A percentile compares a stretch with the other conserved stretches of the same genome.
Conservation (phyloP, 2,797 vertebrate species). For the Fringilla coelebs region DNA sequence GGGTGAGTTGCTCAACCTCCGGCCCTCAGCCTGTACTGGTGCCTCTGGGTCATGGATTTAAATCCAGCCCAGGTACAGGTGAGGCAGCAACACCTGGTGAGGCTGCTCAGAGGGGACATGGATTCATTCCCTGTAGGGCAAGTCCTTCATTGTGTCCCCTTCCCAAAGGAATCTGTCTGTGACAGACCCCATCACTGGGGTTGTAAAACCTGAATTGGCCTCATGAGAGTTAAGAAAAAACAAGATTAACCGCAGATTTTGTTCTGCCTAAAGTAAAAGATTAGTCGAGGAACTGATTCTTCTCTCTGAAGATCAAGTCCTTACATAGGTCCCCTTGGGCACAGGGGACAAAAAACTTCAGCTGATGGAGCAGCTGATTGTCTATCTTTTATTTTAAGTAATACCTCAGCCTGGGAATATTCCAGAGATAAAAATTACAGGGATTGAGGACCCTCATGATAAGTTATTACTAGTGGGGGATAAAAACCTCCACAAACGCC, state of each 20-base stretch:
- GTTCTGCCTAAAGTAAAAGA: not conserved
- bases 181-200: not conserved
- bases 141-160: not conserved
- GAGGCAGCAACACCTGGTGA: not conserved
- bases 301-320: not conserved
- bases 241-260: not conserved
- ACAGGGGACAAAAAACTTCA: not conserved
- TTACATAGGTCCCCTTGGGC: not conserved
- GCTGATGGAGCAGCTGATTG: not conserved
- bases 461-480: not conserved
- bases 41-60: constrained; percentile 8
- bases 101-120: not conserved
- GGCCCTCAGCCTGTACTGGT: not conserved
- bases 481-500: not conserved
- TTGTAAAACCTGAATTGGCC: not conserved
- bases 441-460: not conserved
- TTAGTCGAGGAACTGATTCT: not conserved
- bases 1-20: not conserved
- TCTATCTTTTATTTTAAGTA: not conserved
- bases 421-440: not conserved
- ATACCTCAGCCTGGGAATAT: not conserved
- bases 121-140: not conserved
- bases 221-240: not conserved
- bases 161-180: not conserved
- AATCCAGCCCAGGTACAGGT: not conserved